Evolutionary conservation across 2,113 vertebrate genomes (phyloP).

Genomic region (Pelusios castaneus): DNA sequence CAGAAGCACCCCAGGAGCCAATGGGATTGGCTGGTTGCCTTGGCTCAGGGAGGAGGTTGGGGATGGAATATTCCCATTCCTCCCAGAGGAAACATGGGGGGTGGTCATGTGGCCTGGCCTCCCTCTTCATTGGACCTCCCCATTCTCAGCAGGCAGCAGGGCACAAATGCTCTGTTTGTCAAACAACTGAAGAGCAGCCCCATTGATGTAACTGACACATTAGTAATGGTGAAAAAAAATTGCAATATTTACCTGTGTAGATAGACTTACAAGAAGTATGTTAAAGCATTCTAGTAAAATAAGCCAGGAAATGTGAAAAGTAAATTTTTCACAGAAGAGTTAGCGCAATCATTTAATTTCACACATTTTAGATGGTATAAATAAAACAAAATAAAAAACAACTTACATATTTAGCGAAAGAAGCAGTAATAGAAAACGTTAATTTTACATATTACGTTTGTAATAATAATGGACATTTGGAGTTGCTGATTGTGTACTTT

Average conservation of each 20-base stretch:
- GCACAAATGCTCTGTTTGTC: too few relatives aligned
- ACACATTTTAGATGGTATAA: not conserved
- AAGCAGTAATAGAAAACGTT: not conserved
- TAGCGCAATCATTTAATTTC: not conserved
- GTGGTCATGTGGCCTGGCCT: too few relatives aligned
- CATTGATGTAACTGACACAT: not conserved
- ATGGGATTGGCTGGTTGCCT: too few relatives aligned
- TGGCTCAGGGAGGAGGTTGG: too few relatives aligned
- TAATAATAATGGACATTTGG: not conserved
- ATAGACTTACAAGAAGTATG: not conserved
- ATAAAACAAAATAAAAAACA: not conserved
- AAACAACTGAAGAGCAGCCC: not conserved
- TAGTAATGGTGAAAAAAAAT: not conserved
- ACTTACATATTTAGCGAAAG: not conserved
- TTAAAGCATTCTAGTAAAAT: not conserved
- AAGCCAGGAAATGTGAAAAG: not conserved
- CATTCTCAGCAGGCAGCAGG: too few relatives aligned
- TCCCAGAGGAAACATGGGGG: too few relatives aligned
- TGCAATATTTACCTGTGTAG: not conserved
- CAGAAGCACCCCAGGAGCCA: too few relatives aligned
- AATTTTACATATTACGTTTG: not conserved
- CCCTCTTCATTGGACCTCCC: too few relatives aligned
- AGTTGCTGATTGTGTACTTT: not conserved
- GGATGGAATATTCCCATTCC: too few relatives aligned
- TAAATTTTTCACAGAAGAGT: not conserved